Base-by-base conservation (phyloP, 2,113 vertebrate genomes). In the Piliocolobus tephrosceles region DNA sequence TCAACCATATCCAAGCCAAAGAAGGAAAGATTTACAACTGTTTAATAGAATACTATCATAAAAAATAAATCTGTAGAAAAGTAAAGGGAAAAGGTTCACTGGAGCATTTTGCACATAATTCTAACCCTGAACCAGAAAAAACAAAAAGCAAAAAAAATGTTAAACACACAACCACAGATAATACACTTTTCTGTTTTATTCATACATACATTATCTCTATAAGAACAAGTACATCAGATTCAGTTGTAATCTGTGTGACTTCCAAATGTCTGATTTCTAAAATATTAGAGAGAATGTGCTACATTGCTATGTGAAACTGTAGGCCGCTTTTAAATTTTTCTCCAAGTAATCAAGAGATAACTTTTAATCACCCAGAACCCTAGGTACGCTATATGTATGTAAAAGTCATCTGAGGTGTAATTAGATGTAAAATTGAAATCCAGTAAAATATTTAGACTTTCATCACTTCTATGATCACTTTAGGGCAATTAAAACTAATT, bases 341-440 rank as follows among this genome's bases (percentile, higher is more conserved):
- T 83, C 5, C 25, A 25, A 32, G 11, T 73, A 88, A 75, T 70
- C 17, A 92, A 66, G 32, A 43, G n/a, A 88, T 20, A 91, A 45
- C 0, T 68, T 96, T 82, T 90, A 84, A 76, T 84, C 18, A 82
- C 50, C 2, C 30, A 55, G 3, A 4, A 3, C 6, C 17, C n/a
- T 84, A 47, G 2, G 50, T 73, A 30, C 17, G 68, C 52, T 47
- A 64, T 52, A 12, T 6, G 2, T 75, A 32, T 64, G 3, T 52
- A 73, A 43, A 81, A 94, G 11, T 64, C n/a, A 81, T 57, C 32
- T 22, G n/a, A 96, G 25, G 14, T 57, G 25, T 72, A 97, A 85
- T 97, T 57, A 76, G 64, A 68, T 85, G 11, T 72, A 83, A 95
- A 87, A 52, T 58, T 81, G 32, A 94, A 93, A 91, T 45, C 16